phyloP scores from a whole-genome alignment of 2,797 vertebrate genomes.

The Gephyroberyx darwinii region DNA sequence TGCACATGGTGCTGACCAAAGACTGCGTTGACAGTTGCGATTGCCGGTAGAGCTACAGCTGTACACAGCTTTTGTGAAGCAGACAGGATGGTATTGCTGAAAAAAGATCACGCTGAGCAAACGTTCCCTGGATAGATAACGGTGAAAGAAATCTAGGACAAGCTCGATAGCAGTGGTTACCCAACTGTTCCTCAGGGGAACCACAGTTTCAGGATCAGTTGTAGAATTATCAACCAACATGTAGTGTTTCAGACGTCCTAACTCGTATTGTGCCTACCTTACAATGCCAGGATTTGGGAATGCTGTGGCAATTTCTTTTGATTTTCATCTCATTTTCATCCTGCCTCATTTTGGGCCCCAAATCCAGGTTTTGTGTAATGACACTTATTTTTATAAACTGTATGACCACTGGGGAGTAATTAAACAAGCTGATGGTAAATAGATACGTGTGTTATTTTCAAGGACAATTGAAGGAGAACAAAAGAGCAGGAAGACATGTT shows the following conservation, averaged over 20 bases:
- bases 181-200: neutral
- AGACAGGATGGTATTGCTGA: conserved; percentile 1
- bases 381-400: conserved; percentile 25
- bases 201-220: neutral
- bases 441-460: conserved; percentile 37
- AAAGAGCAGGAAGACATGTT: conserved; percentile 53
- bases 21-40: conserved; percentile 26
- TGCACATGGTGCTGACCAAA: conserved; percentile 18
- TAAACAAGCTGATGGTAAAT: conserved; percentile 41
- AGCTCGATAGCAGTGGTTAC: neutral
- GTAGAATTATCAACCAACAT: neutral
- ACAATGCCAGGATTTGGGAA: neutral
- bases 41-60: conserved; percentile 6
- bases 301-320: conserved; percentile 7
- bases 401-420: conserved; percentile 37
- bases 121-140: neutral
- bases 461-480: conserved; percentile 53
- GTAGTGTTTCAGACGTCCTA: neutral
- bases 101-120: neutral
- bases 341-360: neutral
- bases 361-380: conserved; percentile 10
- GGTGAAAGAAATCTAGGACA: neutral
- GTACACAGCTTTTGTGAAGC: neutral
- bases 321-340: neutral
- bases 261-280: neutral